These are phyloP conservation scores for Camponotus floridanus DNA, from an alignment of 1,140 invertebrate species.

Conservation along the genomic window DNA sequence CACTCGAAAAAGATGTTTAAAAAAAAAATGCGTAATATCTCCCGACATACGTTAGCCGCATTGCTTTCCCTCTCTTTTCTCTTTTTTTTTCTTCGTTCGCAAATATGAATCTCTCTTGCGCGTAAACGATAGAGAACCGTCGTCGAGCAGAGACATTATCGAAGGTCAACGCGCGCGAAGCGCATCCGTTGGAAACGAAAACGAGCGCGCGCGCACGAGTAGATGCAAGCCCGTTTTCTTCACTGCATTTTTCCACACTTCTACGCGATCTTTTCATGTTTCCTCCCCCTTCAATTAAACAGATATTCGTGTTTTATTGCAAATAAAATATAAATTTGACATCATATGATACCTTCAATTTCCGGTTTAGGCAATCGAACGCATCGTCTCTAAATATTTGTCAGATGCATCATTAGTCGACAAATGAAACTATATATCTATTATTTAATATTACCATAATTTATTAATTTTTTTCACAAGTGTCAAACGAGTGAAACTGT, in stretches of 20 bases:
- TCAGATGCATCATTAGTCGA: no score
- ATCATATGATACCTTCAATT: no score
- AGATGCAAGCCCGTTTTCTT: background rate
- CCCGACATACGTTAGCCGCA: background rate
- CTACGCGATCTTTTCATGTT: background rate
- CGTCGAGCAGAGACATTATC: slow-evolving; percentile 33
- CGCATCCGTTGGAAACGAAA: slow-evolving; percentile 58
- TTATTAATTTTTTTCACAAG: background rate
- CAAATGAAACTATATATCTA: no score
- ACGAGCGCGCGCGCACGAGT: background rate
- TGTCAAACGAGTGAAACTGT: background rate
- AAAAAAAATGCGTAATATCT: background rate
- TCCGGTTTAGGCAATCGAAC: no score
- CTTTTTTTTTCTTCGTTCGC: background rate
- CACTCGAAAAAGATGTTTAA: background rate
- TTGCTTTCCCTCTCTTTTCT: background rate
- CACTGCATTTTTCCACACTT: background rate
- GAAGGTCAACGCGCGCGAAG: slow-evolving; percentile 68
- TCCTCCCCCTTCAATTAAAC: background rate
- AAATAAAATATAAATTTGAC: no score
- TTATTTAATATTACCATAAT: background rate
- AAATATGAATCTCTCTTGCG: background rate
- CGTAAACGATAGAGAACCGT: background rate
- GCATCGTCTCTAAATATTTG: no score
- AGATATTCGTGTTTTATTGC: no score